phyloP scores from a whole-genome alignment of 2,113 vertebrate species.

The Saimiri boliviensis region DNA sequence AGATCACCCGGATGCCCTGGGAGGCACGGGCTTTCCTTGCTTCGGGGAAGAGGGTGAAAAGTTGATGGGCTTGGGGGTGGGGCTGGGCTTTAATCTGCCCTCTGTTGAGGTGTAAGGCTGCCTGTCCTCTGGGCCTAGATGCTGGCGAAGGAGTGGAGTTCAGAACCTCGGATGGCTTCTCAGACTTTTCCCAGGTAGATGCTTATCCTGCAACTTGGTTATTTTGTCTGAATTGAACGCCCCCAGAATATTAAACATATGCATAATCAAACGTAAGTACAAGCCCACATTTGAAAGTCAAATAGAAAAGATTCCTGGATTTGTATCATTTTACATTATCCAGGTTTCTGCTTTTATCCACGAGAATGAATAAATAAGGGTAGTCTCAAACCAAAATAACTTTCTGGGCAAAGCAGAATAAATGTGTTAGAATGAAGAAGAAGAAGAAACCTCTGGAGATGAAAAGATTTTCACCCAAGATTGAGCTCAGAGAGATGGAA shows the following conservation, averaged over 20 bases:
- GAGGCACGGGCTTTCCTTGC: not conserved
- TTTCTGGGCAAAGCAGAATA: slow-evolving; percentile 33
- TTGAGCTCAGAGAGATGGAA: not conserved
- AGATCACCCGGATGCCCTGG: too few relatives aligned
- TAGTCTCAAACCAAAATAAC: slow-evolving; percentile 55
- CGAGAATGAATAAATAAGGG: slow-evolving; percentile 62
- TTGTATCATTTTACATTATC: slow-evolving; percentile 60
- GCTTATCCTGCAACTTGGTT: not conserved
- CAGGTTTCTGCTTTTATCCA: slow-evolving; percentile 44
- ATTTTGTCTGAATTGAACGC: slow-evolving; percentile 31
- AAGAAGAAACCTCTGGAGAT: not conserved
- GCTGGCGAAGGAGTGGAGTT: not conserved
- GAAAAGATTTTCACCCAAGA: slow-evolving; percentile 19
- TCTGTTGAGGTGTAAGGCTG: not conserved
- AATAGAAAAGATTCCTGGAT: slow-evolving; percentile 52
- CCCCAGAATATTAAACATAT: slow-evolving; percentile 36
- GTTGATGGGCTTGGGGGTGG: too few relatives aligned
- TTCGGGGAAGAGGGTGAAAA: not conserved
- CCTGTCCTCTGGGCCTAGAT: too few relatives aligned
- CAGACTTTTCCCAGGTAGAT: not conserved
- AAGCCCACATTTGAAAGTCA: slow-evolving; percentile 62
- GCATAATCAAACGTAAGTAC: slow-evolving; percentile 46
- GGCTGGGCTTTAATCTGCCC: too few relatives aligned
- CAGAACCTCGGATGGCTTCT: not conserved
- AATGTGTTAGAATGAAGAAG: slow-evolving; percentile 50